phyloP scores from a whole-genome alignment of 1,140 invertebrate genomes.

The Formica selysi region DNA sequence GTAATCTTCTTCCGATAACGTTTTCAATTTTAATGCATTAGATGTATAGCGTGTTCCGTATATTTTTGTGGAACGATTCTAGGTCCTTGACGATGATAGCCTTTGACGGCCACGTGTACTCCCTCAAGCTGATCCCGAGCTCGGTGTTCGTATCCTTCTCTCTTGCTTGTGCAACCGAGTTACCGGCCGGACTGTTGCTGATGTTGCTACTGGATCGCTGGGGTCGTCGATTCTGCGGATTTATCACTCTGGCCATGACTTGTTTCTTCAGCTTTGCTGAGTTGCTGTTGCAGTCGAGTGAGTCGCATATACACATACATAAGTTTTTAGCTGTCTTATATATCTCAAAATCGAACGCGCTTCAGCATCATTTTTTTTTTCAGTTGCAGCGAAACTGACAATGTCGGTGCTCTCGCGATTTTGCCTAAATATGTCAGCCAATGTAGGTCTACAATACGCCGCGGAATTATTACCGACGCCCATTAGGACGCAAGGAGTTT shows the following conservation, averaged over 20 bases:
- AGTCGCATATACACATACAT: neutral
- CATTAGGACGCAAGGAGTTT: constrained; percentile 88
- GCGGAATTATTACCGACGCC: constrained; percentile 89
- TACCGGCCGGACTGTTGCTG: constrained; percentile 90
- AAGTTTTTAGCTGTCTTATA: neutral
- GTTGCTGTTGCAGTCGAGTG: constrained; percentile 80
- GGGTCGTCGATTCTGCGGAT: constrained; percentile 88
- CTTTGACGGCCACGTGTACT: constrained; percentile 90
- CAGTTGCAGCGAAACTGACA: constrained; percentile 74
- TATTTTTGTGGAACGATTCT: constrained; percentile 63
- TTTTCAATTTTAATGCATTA: constrained; percentile 20
- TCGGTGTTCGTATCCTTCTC: constrained; percentile 91
- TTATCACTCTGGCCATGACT: constrained; percentile 86
- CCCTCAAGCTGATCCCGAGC: constrained; percentile 88
- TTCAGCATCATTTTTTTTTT: constrained; percentile 14
- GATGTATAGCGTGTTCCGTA: neutral
- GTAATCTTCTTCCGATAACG: neutral
- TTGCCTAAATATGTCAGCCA: constrained; percentile 88
- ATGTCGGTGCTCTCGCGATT: constrained; percentile 87
- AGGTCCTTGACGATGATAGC: constrained; percentile 89
- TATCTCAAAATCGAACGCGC: constrained; percentile 21
- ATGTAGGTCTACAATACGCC: constrained; percentile 89
- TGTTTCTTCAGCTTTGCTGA: constrained; percentile 87
- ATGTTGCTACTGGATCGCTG: constrained; percentile 89
- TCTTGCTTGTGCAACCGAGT: constrained; percentile 89